Conservation (phyloP, 2,113 vertebrate genomes). For the Mionectes macconnelli region DNA sequence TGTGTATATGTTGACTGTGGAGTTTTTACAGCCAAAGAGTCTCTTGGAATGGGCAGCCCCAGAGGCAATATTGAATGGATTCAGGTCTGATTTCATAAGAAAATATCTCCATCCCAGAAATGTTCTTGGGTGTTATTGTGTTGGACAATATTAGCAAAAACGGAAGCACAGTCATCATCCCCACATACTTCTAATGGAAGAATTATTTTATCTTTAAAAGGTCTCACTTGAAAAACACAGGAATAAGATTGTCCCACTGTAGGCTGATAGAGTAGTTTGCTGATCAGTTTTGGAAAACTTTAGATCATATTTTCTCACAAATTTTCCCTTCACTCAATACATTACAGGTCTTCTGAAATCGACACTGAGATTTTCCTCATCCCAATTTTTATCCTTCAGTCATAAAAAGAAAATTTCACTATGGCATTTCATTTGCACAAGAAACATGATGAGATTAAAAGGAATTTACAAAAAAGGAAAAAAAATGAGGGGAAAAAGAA, state of each 20-base stretch:
- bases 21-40: constrained; percentile 16
- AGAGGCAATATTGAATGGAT: background rate
- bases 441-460: background rate
- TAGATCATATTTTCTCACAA: background rate
- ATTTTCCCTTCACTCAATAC: background rate
- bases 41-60: background rate
- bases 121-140: background rate
- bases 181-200: background rate
- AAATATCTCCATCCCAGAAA: background rate
- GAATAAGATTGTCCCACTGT: background rate
- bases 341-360: background rate
- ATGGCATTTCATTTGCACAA: background rate
- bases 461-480: background rate
- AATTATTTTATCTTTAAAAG: background rate
- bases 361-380: background rate
- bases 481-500: background rate
- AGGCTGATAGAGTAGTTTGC: background rate
- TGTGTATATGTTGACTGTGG: background rate
- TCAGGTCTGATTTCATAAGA: background rate
- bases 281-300: background rate
- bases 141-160: background rate
- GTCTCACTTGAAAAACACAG: background rate
- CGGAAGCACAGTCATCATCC: background rate
- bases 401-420: background rate
- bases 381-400: background rate